phyloP scores from a whole-genome alignment of 1,140 invertebrate genomes.

The Pseudomyrmex dendroicus region DNA sequence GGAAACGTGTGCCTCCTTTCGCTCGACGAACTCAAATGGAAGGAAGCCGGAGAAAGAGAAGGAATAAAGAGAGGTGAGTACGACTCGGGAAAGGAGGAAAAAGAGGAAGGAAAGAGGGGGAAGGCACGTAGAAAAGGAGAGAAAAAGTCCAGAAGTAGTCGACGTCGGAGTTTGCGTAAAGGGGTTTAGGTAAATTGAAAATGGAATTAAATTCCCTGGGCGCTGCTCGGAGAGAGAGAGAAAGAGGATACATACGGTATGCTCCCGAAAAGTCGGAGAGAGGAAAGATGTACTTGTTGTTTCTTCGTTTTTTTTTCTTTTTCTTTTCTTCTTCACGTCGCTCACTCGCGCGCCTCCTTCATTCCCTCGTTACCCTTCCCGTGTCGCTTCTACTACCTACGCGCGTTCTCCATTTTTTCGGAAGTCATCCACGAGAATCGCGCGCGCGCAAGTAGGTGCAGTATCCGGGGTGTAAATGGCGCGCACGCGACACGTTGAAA shows the following conservation, averaged over 20 bases:
- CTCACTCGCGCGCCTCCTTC: not conserved
- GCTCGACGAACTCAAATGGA: constrained; percentile 38
- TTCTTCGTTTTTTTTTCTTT: constrained; percentile 11
- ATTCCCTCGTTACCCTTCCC: not conserved
- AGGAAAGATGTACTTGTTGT: constrained; percentile 64
- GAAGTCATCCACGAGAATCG: constrained; percentile 58
- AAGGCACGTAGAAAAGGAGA: constrained; percentile 47
- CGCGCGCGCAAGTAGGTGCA: constrained; percentile 10
- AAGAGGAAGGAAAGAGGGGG: not conserved
- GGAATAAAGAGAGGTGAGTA: constrained; percentile 16
- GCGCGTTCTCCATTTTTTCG: constrained; percentile 34
- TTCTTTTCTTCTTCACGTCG: not conserved
- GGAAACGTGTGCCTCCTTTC: constrained; percentile 37
- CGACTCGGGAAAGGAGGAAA: constrained; percentile 1
- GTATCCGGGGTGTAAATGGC: constrained; percentile 57
- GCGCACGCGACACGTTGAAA: constrained; percentile 27
- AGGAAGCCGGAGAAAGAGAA: constrained; percentile 20
- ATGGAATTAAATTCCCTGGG: constrained; percentile 79
- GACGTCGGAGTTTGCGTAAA: constrained; percentile 73
- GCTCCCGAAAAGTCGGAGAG: too few relatives aligned
- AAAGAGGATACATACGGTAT: constrained; percentile 62
- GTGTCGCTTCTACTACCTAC: not conserved
- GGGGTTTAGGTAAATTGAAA: constrained; percentile 80
- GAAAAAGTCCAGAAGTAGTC: constrained; percentile 64
- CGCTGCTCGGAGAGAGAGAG: constrained; percentile 68